These are phyloP conservation scores for Kryptolebias marmoratus DNA, from an alignment of 2,113 vertebrate species.

Conservation along the genomic window DNA sequence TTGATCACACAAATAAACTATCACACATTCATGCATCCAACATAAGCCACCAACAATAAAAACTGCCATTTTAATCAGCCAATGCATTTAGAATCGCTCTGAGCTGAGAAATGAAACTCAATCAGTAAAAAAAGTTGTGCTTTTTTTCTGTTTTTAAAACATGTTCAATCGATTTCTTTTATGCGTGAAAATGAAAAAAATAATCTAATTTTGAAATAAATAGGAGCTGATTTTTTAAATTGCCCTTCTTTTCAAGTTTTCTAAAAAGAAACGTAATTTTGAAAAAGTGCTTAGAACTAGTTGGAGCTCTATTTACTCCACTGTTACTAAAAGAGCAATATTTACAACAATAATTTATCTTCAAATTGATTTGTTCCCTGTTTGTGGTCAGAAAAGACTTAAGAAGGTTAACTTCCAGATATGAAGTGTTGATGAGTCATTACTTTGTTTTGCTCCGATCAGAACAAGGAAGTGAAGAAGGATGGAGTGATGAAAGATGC, in stretches of 20 bases:
- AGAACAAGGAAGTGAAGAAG: slow-evolving; percentile 44
- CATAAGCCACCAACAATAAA: slow-evolving; percentile 46
- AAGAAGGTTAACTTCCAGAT: background rate
- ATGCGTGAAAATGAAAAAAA: too few relatives aligned
- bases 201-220: too few relatives aligned
- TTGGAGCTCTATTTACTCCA: too few relatives aligned
- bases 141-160: slow-evolving; percentile 49
- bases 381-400: background rate
- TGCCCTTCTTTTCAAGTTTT: background rate
- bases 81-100: slow-evolving; percentile 1
- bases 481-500: slow-evolving; percentile 59
- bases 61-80: background rate
- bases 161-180: slow-evolving; percentile 32
- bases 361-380: background rate
- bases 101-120: slow-evolving; percentile 50
- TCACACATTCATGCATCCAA: slow-evolving; percentile 47
- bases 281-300: too few relatives aligned
- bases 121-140: slow-evolving; percentile 15
- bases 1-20: slow-evolving; percentile 21
- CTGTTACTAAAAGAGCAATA: too few relatives aligned
- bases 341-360: too few relatives aligned
- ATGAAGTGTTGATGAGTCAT: slow-evolving; percentile 38
- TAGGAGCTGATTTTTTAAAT: background rate
- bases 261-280: background rate
- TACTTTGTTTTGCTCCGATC: slow-evolving; percentile 4